Conservation (phyloP, 2,113 vertebrate genomes). For the Odontophorus gujanensis region DNA sequence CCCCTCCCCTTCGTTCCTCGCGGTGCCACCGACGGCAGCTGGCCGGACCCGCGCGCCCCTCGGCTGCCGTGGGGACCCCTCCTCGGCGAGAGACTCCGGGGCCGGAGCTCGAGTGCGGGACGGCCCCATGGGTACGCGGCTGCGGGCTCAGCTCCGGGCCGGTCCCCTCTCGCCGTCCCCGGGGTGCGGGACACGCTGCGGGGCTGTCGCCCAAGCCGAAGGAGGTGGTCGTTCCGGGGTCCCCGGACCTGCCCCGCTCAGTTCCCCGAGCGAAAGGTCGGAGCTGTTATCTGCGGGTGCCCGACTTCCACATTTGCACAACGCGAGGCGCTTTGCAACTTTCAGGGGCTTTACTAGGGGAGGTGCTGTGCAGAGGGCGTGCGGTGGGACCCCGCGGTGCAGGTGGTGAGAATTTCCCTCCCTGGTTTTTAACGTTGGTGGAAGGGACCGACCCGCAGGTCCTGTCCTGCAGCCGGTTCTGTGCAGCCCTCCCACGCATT, state of each 20-base stretch:
- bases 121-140: no score
- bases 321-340: slow-evolving; percentile 26
- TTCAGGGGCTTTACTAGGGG: slow-evolving; percentile 11
- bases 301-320: slow-evolving; percentile 61
- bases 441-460: neutral
- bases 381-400: neutral
- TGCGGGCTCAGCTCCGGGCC: neutral
- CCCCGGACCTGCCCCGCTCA: neutral
- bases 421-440: neutral
- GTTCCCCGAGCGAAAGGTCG: neutral
- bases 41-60: no score
- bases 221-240: neutral
- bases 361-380: neutral
- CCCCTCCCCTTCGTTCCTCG: no score
- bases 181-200: neutral
- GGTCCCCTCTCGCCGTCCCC: neutral
- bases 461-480: neutral
- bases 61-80: no score
- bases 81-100: no score
- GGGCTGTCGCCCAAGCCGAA: neutral
- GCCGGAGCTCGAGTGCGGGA: no score
- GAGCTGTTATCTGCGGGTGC: slow-evolving; percentile 40
- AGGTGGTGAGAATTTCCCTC: neutral
- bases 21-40: no score
- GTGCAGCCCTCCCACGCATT: neutral